Conservation (phyloP, 2,797 vertebrate species). For the Pseudocheirus occidentalis region DNA sequence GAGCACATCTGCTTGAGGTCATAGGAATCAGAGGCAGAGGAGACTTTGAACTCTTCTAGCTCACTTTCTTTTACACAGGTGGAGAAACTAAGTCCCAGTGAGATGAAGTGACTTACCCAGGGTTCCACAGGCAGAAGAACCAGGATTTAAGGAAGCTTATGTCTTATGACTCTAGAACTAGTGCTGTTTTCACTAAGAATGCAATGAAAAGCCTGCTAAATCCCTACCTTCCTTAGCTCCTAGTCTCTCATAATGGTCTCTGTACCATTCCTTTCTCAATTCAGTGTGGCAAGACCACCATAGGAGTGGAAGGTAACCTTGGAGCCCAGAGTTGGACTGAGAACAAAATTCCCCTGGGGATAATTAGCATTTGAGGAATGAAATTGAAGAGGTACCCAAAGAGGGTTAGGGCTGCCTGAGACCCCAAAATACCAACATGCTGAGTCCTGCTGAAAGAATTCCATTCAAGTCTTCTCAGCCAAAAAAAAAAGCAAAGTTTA, state of each 20-base stretch:
- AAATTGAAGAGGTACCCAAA: too few species aligned
- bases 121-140: background rate
- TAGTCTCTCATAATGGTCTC: background rate
- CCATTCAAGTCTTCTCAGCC: too few species aligned
- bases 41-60: background rate
- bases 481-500: too few species aligned
- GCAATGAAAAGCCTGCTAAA: background rate
- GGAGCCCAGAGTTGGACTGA: background rate
- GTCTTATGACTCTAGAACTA: background rate
- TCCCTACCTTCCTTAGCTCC: background rate
- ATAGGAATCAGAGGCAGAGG: background rate
- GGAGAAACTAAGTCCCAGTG: background rate
- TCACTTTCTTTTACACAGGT: background rate
- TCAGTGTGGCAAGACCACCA: background rate
- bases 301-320: background rate
- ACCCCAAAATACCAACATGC: too few species aligned
- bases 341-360: background rate
- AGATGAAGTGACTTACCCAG: background rate
- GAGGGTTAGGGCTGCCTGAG: too few species aligned
- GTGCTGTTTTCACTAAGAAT: background rate
- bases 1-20: background rate
- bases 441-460: too few species aligned
- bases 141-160: background rate
- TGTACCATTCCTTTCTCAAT: background rate
- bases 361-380: background rate